Conservation (phyloP, 2,113 vertebrate species). For the Lampris incognitus region DNA sequence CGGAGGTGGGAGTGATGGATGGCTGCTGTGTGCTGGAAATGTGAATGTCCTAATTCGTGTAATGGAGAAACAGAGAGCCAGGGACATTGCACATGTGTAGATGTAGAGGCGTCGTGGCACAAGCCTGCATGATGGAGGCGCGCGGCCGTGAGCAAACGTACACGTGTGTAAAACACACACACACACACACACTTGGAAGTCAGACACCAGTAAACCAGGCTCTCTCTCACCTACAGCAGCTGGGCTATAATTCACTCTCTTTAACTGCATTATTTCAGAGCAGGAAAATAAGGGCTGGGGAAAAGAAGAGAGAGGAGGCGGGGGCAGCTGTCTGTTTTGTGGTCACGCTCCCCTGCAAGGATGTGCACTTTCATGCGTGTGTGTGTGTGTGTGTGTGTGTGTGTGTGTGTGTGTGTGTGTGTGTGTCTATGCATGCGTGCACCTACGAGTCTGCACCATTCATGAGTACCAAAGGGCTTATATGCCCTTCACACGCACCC, state of each 20-base stretch:
- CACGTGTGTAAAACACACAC: background rate
- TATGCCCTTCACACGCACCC: constrained; percentile 13
- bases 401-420: background rate
- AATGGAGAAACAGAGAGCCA: constrained; percentile 39
- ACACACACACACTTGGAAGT: background rate
- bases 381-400: constrained; percentile 40
- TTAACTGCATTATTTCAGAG: constrained; percentile 35
- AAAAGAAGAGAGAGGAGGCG: constrained; percentile 4
- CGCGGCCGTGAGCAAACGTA: background rate
- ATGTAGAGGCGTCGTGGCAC: background rate
- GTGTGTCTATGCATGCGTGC: constrained; percentile 32
- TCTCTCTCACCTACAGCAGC: constrained; percentile 24
- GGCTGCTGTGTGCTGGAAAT: constrained; percentile 45
- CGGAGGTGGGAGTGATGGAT: constrained; percentile 50
- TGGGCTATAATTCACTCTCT: constrained; percentile 46
- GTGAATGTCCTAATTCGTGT: constrained; percentile 46
- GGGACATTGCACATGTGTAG: background rate
- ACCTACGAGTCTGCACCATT: background rate
- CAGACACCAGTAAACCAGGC: constrained; percentile 40
- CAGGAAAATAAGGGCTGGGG: constrained; percentile 5
- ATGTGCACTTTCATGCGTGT: constrained; percentile 3
- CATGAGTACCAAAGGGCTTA: constrained; percentile 9
- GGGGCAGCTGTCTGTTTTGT: constrained; percentile 16
- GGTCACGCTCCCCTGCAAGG: constrained; percentile 30
- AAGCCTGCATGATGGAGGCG: no score